phyloP scores from a whole-genome alignment of 53 echinoderm and acorn worm species.

The Echinometra lucunter region DNA sequence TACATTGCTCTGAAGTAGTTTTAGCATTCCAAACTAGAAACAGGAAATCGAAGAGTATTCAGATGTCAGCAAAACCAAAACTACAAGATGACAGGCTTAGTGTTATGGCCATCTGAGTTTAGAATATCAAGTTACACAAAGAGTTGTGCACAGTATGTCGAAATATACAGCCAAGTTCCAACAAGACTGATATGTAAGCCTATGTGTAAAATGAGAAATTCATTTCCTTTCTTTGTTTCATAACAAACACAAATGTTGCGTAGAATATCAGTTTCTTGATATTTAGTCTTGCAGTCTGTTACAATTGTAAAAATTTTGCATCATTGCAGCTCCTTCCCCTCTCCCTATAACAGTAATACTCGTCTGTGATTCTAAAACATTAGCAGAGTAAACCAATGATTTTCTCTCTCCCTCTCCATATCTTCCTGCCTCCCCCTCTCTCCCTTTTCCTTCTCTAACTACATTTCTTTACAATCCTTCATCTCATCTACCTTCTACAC shows the following conservation, averaged over 20 bases:
- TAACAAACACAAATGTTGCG: too few relatives aligned
- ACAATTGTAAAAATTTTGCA: not conserved
- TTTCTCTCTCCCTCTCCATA: too few relatives aligned
- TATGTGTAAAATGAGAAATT: not conserved
- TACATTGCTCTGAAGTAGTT: not conserved
- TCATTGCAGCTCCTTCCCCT: not conserved
- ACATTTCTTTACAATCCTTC: too few relatives aligned
- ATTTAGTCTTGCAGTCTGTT: not conserved
- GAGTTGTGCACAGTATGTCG: too few relatives aligned
- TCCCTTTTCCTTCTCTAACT: too few relatives aligned
- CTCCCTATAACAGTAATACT: not conserved
- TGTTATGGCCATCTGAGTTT: not conserved
- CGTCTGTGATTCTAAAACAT: too few relatives aligned
- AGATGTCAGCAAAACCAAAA: slow-evolving; percentile 44
- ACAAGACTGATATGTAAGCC: not conserved
- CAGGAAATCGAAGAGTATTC: not conserved
- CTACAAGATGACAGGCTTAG: not conserved
- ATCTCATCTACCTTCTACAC: too few relatives aligned
- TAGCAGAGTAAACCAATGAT: too few relatives aligned
- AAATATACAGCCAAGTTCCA: not conserved
- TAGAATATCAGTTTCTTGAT: not conserved
- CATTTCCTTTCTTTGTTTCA: too few relatives aligned
- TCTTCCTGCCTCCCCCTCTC: too few relatives aligned
- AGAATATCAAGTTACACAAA: not conserved
- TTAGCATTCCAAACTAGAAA: slow-evolving; percentile 10